Base-by-base conservation (phyloP, 1,140 invertebrate species). In the Odontomachus brunneus region DNA sequence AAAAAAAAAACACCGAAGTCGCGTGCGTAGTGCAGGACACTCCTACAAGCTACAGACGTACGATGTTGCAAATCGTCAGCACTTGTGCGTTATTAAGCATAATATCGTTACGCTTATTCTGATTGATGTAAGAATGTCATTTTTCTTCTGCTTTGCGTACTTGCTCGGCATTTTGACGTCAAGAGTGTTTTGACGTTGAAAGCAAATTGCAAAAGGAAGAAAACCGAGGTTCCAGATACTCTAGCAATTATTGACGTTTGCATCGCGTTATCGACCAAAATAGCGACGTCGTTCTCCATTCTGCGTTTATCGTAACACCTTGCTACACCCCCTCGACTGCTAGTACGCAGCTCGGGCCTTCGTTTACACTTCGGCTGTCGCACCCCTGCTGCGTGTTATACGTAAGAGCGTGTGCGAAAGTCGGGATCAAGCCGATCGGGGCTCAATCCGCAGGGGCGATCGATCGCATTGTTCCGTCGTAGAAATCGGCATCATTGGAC, bases 221-320 rank as follows among this genome's bases (percentile, higher is more conserved):
- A 26, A 19, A 17, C 26, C 0, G 19, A 17, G 38, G 44, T 38
- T 53, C 38, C 9, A 7, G 38, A 44, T 44, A 44, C 0, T 7
- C 38, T 0, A 0, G 24, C 14, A 26, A 1, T 14, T 22, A 19
- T 44, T 38, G 3, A 38, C 12, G 73, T 53, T 65, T 33, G 73
- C 73, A 33, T 53, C 59, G 9, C 26, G 24, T 14, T 55, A 22
- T 19, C 19, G 29, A 76, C 26, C 15, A 11, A 66, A 76, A 76
- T 76, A 66, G 74, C 65, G 48, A 14, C 59, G 15, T 44, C 49
- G 12, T 15, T 76, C 62, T 53, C 38, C 65, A 76, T 76, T 76
- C 49, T 38, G 33, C 3, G 29, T 19, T 38, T 24, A 19, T 0
- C 19, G 0, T 33, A 38, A 65, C 14, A 66, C 14, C n/a, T 66